phyloP scores from a whole-genome alignment of 2,888 invertebrate species.

The Aleiodes testaceus region DNA sequence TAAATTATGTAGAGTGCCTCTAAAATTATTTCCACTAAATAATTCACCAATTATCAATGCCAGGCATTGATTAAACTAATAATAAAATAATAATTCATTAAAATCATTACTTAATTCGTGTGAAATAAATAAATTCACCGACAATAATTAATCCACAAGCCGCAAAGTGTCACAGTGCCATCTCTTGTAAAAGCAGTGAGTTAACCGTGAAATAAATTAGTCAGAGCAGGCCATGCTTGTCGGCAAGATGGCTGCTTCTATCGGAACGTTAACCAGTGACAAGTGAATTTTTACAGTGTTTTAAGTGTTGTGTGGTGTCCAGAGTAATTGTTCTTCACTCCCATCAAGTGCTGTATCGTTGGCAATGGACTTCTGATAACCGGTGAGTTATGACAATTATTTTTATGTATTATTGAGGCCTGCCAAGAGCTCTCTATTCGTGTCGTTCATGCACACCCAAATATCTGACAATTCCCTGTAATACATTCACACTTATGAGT shows the following conservation, averaged over 20 bases:
- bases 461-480: neutral
- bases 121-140: too few species aligned
- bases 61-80: too few species aligned
- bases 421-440: neutral
- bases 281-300: constrained; percentile 60
- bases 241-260: constrained; percentile 64
- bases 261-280: constrained; percentile 63
- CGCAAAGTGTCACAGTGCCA: neutral
- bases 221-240: constrained; percentile 50
- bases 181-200: neutral
- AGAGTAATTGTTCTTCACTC: constrained; percentile 45
- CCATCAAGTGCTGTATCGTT: constrained; percentile 45
- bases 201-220: constrained; percentile 2
- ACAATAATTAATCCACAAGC: too few species aligned
- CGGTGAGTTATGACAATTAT: constrained; percentile 54
- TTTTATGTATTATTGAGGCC: neutral
- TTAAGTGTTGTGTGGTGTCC: constrained; percentile 54
- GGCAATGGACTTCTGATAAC: constrained; percentile 50
- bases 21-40: too few species aligned
- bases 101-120: too few species aligned
- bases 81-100: too few species aligned
- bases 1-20: too few species aligned
- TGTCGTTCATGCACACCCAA: constrained; percentile 11
- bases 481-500: too few species aligned
- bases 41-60: too few species aligned